A percentile compares a stretch with the other conserved stretches of the same genome.
Conservation (phyloP, 2,797 vertebrate genomes). For the Microchirus variegatus region DNA sequence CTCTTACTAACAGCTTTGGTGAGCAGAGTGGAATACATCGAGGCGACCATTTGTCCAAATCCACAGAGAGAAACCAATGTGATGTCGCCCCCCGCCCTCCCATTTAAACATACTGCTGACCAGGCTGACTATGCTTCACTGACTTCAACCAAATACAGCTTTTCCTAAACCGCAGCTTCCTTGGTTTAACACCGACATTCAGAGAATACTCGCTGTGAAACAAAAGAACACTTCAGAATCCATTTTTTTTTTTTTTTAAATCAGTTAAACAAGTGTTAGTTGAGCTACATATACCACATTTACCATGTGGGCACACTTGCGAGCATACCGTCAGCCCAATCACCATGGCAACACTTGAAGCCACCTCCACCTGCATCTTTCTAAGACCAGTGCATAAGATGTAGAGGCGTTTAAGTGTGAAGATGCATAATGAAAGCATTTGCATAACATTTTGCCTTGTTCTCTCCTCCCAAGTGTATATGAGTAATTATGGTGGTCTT, state of each 20-base stretch:
- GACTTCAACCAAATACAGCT: conserved; percentile 20
- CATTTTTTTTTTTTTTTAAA: not conserved
- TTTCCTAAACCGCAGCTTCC: conserved; percentile 13
- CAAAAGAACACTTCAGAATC: conserved; percentile 4
- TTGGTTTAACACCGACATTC: conserved; percentile 11
- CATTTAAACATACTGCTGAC: conserved; percentile 1
- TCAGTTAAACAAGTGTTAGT: not conserved
- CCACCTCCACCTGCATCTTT: not conserved
- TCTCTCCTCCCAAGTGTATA: too few species aligned
- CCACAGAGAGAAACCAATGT: conserved; percentile 4
- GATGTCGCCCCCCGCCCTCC: not conserved
- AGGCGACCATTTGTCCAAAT: conserved; percentile 28
- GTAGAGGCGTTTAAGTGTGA: too few species aligned
- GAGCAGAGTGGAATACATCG: conserved; percentile 15
- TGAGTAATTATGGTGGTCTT: too few species aligned
- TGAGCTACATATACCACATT: conserved; percentile 16
- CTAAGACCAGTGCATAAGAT: too few species aligned
- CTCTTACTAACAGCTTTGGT: conserved; percentile 24
- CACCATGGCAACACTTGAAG: conserved; percentile 21
- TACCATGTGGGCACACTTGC: not conserved
- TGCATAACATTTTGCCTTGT: too few species aligned
- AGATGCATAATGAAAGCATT: too few species aligned
- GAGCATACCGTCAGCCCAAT: conserved; percentile 16
- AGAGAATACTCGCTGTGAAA: not conserved
- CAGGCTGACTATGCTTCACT: not conserved